These are phyloP conservation scores for Capromys pilorides DNA, from an alignment of 2,797 vertebrate species.

Conservation along the genomic window DNA sequence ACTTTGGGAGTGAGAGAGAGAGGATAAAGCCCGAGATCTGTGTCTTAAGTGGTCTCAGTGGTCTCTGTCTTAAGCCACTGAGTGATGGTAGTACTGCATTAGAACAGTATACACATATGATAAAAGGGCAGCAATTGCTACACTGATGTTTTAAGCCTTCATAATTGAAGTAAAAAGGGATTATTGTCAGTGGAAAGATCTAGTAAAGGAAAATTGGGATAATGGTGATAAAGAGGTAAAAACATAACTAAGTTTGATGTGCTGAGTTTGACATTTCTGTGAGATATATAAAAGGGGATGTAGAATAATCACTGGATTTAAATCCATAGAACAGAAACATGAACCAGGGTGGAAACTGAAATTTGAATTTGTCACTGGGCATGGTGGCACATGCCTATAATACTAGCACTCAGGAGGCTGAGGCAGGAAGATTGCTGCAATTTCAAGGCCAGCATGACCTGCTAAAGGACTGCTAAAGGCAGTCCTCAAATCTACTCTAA, in stretches of 20 bases:
- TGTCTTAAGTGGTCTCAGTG: background rate
- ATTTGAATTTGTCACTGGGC: background rate
- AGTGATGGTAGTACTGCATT: background rate
- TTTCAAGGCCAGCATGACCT: background rate
- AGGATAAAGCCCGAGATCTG: background rate
- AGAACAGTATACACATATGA: background rate
- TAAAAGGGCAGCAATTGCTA: background rate
- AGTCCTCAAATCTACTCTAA: background rate
- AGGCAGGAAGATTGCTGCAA: background rate
- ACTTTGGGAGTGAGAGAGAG: background rate
- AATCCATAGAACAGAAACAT: background rate
- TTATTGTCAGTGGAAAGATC: background rate
- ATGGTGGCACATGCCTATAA: background rate
- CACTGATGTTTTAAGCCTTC: constrained; percentile 11
- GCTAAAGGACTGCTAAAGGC: too few relatives aligned
- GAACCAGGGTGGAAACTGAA: background rate
- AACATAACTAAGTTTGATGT: background rate
- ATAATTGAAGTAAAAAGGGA: background rate
- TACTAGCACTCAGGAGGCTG: background rate
- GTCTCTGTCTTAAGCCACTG: background rate
- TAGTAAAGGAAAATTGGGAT: background rate
- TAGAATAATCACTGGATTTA: background rate
- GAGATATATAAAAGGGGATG: background rate
- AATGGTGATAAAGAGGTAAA: background rate
- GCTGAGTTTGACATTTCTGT: constrained; percentile 10